Evolutionary conservation across 2,113 vertebrate genomes (phyloP), one percentile per base, ranked within the genome.

Genomic region (Festucalex cinctus): DNA sequence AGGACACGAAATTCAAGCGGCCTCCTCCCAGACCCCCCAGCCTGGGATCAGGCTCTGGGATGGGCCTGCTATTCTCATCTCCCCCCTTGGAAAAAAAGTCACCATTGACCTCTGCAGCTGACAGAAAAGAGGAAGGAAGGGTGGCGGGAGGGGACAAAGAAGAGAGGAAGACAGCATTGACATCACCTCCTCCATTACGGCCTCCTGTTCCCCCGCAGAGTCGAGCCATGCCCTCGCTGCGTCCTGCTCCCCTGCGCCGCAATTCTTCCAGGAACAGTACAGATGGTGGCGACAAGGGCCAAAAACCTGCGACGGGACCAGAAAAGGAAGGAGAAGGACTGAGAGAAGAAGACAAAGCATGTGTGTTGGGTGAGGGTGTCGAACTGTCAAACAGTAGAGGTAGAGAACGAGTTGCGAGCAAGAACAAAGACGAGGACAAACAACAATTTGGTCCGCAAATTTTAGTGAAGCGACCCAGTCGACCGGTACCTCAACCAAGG

Each of bases 401-500:
- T 8, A 73, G 66, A 13, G 1, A 68, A 58, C 41, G 54, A 35
- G 32, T 66, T 68, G 1, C 1, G 19, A 24, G 76, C 66, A 37
- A 74, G 10, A 72, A 80, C 8, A 78, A 77, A 71, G 71, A 74
- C 14, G 77, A 65, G 9, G 74, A 75, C n/a, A 82, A 71, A 51
- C 41, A 70, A 48, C 41, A 64, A 60, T 17, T 67, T 16, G 59
- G 73, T 67, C 7, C 78, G 5, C 49, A 46, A 0, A 28, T 26
- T 0, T 3, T 0, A 7, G 46, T 9, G 10, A 76, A 81, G 69
- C 92, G 70, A 44, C 86, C 90, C 0, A 37, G 62, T 3, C 85
- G 84, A 36, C 94, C 94, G 0, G 73, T 95, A 13, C 92, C 94
- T 60, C 94, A 93, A 1, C 95, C 93, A 35, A 92, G 87, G 69